Base-by-base conservation (phyloP, 2,113 vertebrate genomes). In the Chrysemys picta region DNA sequence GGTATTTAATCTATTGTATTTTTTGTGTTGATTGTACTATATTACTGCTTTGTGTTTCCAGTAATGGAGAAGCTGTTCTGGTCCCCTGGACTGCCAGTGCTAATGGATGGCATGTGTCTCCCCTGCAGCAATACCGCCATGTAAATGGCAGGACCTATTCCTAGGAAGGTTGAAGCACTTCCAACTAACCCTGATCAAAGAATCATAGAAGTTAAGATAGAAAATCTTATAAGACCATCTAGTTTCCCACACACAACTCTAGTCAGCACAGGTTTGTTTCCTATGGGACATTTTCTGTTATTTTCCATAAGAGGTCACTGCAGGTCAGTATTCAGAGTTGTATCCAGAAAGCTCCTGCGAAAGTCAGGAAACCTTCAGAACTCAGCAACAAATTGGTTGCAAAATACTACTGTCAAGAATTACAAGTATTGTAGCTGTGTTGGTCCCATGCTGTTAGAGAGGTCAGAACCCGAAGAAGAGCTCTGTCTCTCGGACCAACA, bases 251-350 rank as follows among this genome's bases (percentile, higher is more conserved):
- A 95, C 1, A 45, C 38, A 7, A 27, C 80, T 84, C 5, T 4
- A 1, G 69, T n/a, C 84, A 82, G 65, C 6, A 45, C 91, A 97
- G 95, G 94, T 98, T 96, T 94, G 83, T 89, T 97, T 96, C 92
- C 96, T 93, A 49, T 91, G 82, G 84, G 91, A 93, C 91, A 91
- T 97, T 95, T 96, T 98, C 57, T 97, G 93, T 91, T 96, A 85
- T 90, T 96, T 97, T 97, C 97, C 97, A 97, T 96, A 97, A 96
- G 97, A 95, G 97, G 97, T 97, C 97, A 97, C 93, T 97, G 82
- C 96, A 97, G 96, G 95, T 97, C 94, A 97, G 90, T 0, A 2
- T 95, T 97, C 93, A 80, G 72, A 92, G 47, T 59, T 93, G 87
- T 81, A 75, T 96, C 93, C 88, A 92, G 50, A 59, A 72, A 50